Base-by-base conservation (phyloP, 2,113 vertebrate species). In the Atractosteus spatula region DNA sequence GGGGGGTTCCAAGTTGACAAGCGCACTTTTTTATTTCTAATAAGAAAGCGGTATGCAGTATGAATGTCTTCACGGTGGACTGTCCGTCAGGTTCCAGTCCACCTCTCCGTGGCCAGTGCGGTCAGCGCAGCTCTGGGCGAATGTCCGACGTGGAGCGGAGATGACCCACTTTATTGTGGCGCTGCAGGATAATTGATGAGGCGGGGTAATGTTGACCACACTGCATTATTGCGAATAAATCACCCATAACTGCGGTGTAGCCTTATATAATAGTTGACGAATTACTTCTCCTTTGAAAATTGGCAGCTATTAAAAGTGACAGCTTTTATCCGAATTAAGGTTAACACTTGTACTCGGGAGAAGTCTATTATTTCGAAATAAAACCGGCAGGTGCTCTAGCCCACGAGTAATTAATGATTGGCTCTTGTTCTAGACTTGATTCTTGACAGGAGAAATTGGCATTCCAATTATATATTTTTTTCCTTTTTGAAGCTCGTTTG, bases 301-400 rank as follows among this genome's bases (percentile, higher is more conserved):
- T 69, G 72, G 72, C 55, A 47, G 56, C 69, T 62, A 29, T 71
- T 71, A 61, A 71, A 69, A 69, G 44, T 74, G 66, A 68, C 72
- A 62, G 72, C 56, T 55, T 68, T 73, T 74, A 69, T 68, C 72
- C 47, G 68, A 56, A 69, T 41, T 69, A 41, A 69, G 68, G 44
- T 74, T 62, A 69, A 55, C 55, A 74, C 72, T 69, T 41, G 8
- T 54, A 62, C 56, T 55, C 29, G 41, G 10, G 6, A 13, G 59
- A 66, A 68, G 66, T 12, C 55, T 66, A 41, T 69, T 17, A 74
- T 74, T 74, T 51, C 41, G 8, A 44, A 67, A 29, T 69, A 69
- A 69, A 55, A 55, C 10, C 29, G 29, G 29, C 16, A 12, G 8
- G 55, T 29, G 44, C 47, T 16, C 8, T 7, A 16, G 14, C n/a